Base-by-base conservation (phyloP, 2,797 vertebrate species). In the Dipus sagitta region DNA sequence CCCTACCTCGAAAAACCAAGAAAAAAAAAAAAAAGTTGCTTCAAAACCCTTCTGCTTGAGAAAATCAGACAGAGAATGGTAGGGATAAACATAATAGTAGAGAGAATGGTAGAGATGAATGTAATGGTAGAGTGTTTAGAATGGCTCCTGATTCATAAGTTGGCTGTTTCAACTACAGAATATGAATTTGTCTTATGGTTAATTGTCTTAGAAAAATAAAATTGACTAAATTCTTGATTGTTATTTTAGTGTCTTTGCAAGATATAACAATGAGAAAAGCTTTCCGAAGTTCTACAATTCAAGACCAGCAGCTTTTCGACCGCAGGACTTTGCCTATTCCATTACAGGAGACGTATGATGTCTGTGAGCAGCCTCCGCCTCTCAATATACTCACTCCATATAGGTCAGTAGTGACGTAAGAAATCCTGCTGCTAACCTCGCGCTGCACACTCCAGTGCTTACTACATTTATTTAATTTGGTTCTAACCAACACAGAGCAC, bases 261-360 rank as follows among this genome's bases (percentile, higher is more conserved):
- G 99, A 99, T 98, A 99, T 99, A 93, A 99, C 99, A 52, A 99
- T 99, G 99, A 99, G 99, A 97, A 99, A 99, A 98, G 99, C 99
- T 47, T 99, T 99, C 98, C 98, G 99, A 97, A 99, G 99, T 97
- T 99, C 99, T 81, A 99, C 99, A 28, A 98, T 98, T 98, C 99
- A 99, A 98, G 99, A 99, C 98, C 99, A 99, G 80, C 99, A 99
- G 98, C 98, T 99, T 94, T 99, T 99, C 85, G 99, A 99, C 96
- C 99, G 99, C 90, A 98, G 97, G 97, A 99, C 99, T 74, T 98
- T 99, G 97, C 99, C 99, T 74, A 98, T 99, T 97, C 99, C 99
- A 0, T 98, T 99, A 98, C 99, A 99, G 98, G 99, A 99, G 97
- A 99, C 99, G 3, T 99, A 99, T 0, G 98, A 99, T 94, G 98